A percentile compares a stretch with the other conserved stretches of the same genome.
phyloP scores from a whole-genome alignment of 2,888 invertebrate species.

The Escarpia spicata region DNA sequence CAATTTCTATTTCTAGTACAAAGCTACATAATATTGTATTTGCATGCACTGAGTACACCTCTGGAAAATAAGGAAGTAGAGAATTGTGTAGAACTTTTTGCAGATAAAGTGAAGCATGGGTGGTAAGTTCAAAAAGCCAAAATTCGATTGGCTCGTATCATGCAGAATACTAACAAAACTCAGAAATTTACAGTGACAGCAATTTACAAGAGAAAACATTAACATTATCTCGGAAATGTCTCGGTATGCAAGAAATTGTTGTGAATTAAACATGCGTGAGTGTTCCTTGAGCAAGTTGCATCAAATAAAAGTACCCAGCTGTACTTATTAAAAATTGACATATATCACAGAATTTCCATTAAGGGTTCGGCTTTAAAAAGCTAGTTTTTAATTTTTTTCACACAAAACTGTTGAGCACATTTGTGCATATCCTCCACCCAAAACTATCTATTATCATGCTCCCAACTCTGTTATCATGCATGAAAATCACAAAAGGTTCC shows the following conservation, averaged over 20 bases:
- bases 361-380: no score
- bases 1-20: neutral
- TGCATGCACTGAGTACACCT: neutral
- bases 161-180: neutral
- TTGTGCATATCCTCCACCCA: neutral
- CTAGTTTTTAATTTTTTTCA: no score
- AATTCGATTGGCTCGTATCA: neutral
- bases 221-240: neutral
- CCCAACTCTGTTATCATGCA: neutral
- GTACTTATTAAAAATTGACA: neutral
- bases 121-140: neutral
- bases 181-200: neutral
- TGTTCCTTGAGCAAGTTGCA: neutral
- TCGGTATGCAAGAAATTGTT: neutral
- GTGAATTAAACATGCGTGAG: neutral
- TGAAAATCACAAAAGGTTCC: neutral
- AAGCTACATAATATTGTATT: neutral
- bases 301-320: neutral
- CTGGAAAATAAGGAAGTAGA: neutral
- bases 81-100: neutral
- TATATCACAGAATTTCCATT: neutral
- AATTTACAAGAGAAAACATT: neutral
- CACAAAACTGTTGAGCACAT: no score
- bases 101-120: neutral
- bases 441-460: constrained; percentile 8